Evolutionary conservation across 2,113 vertebrate species (phyloP).

Genomic region (Salvelinus fontinalis): DNA sequence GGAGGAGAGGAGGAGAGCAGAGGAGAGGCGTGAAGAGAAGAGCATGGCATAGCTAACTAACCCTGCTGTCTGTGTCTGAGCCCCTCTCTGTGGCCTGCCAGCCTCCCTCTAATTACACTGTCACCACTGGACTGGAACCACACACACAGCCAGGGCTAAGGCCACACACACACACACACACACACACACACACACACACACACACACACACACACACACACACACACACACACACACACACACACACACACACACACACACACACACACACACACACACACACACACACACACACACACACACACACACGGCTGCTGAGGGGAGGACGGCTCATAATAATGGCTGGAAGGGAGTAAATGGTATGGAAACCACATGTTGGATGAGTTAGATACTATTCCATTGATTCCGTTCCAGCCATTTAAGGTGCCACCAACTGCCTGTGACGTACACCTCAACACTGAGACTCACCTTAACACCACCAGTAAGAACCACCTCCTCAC

Average conservation of each 20-base stretch:
- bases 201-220: conserved; percentile 56
- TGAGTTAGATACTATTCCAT: no score
- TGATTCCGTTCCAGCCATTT: no score
- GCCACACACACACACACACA: background rate
- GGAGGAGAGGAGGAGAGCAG: background rate
- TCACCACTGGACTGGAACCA: conserved; percentile 72
- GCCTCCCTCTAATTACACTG: conserved; percentile 19
- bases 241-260: conserved; percentile 48
- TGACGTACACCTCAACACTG: background rate
- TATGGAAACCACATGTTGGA: no score
- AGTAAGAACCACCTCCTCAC: no score
- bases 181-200: conserved; percentile 58
- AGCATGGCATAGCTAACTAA: background rate
- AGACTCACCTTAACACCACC: no score
- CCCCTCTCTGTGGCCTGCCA: conserved; percentile 61
- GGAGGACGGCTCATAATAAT: no score
- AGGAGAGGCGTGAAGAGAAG: background rate
- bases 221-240: background rate
- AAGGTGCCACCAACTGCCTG: no score
- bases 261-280: conserved; percentile 64
- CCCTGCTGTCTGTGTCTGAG: background rate
- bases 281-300: background rate
- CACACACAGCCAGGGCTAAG: conserved; percentile 52
- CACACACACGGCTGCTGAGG: background rate
- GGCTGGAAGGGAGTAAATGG: no score